Conservation (phyloP, 2,888 invertebrate species). For the Lepas anatifera region DNA sequence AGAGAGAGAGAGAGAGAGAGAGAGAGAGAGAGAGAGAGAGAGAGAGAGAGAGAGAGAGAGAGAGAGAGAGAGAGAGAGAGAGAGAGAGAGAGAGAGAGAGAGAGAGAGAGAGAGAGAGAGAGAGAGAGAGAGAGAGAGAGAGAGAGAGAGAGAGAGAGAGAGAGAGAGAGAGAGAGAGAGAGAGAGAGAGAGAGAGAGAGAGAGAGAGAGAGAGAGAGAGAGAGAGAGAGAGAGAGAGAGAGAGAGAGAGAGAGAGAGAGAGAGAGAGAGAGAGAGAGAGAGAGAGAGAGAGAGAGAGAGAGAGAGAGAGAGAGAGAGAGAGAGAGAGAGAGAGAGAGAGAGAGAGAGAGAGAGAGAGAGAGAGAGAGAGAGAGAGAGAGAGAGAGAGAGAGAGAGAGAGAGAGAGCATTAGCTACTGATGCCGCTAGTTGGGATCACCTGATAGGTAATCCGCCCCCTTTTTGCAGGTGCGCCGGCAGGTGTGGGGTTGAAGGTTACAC, state of each 20-base stretch:
- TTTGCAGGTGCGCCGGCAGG: too few species aligned
- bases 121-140: background rate
- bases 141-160: slow-evolving; percentile 10
- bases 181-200: slow-evolving; percentile 11
- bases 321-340: slow-evolving; percentile 7
- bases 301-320: slow-evolving; percentile 13
- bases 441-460: too few species aligned
- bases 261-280: slow-evolving; percentile 10
- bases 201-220: slow-evolving; percentile 2
- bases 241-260: slow-evolving; percentile 11
- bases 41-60: too few species aligned
- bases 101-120: too few species aligned
- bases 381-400: slow-evolving; percentile 13
- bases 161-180: slow-evolving; percentile 10
- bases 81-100: too few species aligned
- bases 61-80: too few species aligned
- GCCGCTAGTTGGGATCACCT: too few species aligned
- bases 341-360: slow-evolving; percentile 9
- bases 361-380: slow-evolving; percentile 12
- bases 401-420: too few species aligned
- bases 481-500: too few species aligned
- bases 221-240: slow-evolving; percentile 1
- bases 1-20: too few species aligned
- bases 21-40: too few species aligned
- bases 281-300: slow-evolving; percentile 12